Percentiles rank a stretch among this genome's conserved stretches.
phyloP scores from a whole-genome alignment of 2,113 vertebrate genomes.

The Pao palembangensis region DNA sequence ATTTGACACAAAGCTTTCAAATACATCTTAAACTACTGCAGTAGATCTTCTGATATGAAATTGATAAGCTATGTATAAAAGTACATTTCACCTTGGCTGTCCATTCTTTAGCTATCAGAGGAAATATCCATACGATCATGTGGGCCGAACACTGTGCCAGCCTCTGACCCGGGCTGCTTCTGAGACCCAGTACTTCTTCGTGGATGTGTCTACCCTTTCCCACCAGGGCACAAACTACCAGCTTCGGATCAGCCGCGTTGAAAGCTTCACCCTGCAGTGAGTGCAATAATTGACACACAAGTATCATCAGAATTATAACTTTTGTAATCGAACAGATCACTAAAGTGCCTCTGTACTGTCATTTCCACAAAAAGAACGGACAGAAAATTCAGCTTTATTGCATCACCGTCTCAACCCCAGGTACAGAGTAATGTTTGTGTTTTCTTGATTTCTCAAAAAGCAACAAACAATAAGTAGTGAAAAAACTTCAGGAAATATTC shows the following conservation, averaged over 20 bases:
- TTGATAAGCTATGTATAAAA: not conserved
- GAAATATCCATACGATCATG: conserved; percentile 91
- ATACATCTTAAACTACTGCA: too few species aligned
- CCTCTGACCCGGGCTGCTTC: conserved; percentile 80
- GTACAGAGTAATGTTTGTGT: conserved; percentile 60
- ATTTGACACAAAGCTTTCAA: too few species aligned
- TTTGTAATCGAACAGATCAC: not conserved
- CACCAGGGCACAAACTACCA: conserved; percentile 79
- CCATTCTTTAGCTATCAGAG: conserved; percentile 82
- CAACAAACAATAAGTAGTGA: too few species aligned
- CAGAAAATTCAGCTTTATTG: conserved; percentile 85
- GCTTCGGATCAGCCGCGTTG: conserved; percentile 85
- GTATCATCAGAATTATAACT: not conserved
- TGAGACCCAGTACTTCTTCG: conserved; percentile 89
- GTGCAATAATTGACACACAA: conserved; percentile 3
- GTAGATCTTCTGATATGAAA: too few species aligned
- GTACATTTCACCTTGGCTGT: not conserved
- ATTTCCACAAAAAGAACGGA: conserved; percentile 75
- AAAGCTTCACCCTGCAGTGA: conserved; percentile 91
- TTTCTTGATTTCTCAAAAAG: not conserved
- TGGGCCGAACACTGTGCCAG: conserved; percentile 91
- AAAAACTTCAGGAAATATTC: too few species aligned
- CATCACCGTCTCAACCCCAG: conserved; percentile 96
- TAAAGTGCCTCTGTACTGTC: conserved; percentile 2
- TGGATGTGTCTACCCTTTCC: conserved; percentile 92